Evolutionary conservation across 2,888 invertebrate genomes (phyloP).

Genomic region (Ferdinandea cuprea): DNA sequence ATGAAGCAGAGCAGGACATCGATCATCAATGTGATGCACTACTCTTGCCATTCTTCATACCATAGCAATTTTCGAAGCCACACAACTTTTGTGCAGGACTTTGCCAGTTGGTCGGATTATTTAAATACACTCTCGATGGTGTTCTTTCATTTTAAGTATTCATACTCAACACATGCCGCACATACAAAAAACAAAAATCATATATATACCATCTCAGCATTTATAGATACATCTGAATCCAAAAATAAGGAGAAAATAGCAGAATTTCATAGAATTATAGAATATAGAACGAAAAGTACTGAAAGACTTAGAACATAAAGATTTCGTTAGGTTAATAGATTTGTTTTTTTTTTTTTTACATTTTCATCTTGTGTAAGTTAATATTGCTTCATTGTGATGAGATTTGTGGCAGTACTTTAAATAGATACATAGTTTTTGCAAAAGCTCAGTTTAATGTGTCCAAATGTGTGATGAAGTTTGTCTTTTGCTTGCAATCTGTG

Average conservation of each 20-base stretch:
- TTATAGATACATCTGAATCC: conserved; percentile 32
- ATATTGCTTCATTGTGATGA: conserved; percentile 3
- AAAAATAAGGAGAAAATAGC: conserved; percentile 45
- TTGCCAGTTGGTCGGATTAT: conserved; percentile 13
- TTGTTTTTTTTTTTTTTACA: conserved; percentile 26
- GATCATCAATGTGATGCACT: background rate
- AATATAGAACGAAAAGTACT: conserved; percentile 57
- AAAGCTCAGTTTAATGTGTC: background rate
- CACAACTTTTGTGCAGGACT: background rate
- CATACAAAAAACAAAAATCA: conserved; percentile 8
- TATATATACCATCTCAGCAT: conserved; percentile 52
- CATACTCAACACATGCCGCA: conserved; percentile 11
- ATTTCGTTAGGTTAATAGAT: conserved; percentile 60
- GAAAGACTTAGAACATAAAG: conserved; percentile 62
- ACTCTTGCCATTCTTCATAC: background rate
- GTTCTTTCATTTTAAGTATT: conserved; percentile 39
- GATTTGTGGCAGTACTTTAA: conserved; percentile 2
- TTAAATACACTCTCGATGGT: conserved; percentile 34
- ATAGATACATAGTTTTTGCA: background rate
- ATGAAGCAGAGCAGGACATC: conserved; percentile 15
- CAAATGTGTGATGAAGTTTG: too few relatives aligned
- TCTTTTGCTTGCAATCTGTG: too few relatives aligned
- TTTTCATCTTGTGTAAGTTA: conserved; percentile 38
- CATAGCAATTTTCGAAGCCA: background rate
- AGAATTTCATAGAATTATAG: conserved; percentile 58